Percentiles rank a stretch among this genome's conserved stretches.
Conservation (phyloP, 2,888 invertebrate species). For the Blastobasis adustella region DNA sequence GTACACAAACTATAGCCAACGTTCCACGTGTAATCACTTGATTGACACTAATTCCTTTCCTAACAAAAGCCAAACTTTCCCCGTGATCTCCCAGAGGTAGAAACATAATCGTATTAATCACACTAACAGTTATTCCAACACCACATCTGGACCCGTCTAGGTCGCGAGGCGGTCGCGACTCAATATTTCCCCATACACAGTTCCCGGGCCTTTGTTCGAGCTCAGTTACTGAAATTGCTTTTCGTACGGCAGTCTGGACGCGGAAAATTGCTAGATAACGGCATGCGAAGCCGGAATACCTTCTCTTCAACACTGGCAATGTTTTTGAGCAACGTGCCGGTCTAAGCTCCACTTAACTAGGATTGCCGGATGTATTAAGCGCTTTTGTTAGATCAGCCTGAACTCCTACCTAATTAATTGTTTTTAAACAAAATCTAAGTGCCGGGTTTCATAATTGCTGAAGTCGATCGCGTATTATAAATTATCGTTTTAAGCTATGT, state of each 20-base stretch:
- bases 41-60: too few relatives aligned
- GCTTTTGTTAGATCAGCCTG: neutral
- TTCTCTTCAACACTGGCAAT: neutral
- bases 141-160: too few relatives aligned
- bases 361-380: neutral
- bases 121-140: too few relatives aligned
- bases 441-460: too few relatives aligned
- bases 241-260: neutral
- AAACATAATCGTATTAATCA: too few relatives aligned
- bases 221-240: slow-evolving; percentile 4
- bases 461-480: too few relatives aligned
- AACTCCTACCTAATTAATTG: neutral
- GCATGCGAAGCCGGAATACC: too few relatives aligned
- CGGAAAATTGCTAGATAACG: slow-evolving; percentile 3
- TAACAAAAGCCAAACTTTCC: too few relatives aligned
- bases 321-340: neutral
- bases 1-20: too few relatives aligned
- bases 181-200: neutral
- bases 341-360: neutral
- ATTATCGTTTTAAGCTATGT: too few relatives aligned
- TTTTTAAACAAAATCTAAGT: neutral
- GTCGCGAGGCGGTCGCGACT: neutral
- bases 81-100: too few relatives aligned
- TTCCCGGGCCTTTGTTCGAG: slow-evolving; percentile 2
- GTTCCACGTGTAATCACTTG: too few relatives aligned